phyloP scores from a whole-genome alignment of 2,888 invertebrate genomes.

The Diabrotica balteata region DNA sequence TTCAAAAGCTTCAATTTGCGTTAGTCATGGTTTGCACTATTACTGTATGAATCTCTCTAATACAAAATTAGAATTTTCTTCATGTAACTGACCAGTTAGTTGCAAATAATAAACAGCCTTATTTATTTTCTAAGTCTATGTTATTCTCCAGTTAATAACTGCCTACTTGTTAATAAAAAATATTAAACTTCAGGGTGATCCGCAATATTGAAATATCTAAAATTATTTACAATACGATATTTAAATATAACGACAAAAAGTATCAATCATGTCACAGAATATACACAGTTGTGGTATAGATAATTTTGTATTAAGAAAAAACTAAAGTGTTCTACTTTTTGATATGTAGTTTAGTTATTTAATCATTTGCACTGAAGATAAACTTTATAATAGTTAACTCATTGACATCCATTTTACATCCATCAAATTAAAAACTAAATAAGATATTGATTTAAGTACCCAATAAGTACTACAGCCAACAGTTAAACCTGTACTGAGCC shows the following conservation, averaged over 20 bases:
- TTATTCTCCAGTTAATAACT: slow-evolving; percentile 26
- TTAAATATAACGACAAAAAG: background rate
- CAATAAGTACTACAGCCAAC: too few species aligned
- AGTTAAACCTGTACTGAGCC: too few species aligned
- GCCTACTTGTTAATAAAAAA: slow-evolving; percentile 25
- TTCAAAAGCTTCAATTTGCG: too few species aligned
- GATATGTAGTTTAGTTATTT: slow-evolving; percentile 1
- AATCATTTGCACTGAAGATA: too few species aligned
- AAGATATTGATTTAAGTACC: too few species aligned
- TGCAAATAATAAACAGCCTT: slow-evolving; percentile 45
- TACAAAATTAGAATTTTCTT: background rate
- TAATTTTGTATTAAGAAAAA: background rate
- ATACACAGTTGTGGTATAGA: background rate
- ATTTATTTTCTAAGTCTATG: slow-evolving; percentile 38
- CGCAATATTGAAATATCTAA: slow-evolving; percentile 18
- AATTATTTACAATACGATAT: slow-evolving; percentile 19
- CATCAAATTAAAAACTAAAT: too few species aligned
- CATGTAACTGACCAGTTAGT: slow-evolving; percentile 26
- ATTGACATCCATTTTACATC: too few species aligned
- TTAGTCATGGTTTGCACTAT: too few species aligned
- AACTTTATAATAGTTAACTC: too few species aligned
- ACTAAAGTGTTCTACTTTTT: background rate
- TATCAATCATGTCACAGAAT: too few species aligned
- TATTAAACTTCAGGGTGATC: slow-evolving; percentile 16
- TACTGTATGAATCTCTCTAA: too few species aligned